Conservation (phyloP, 2,113 vertebrate species). For the Lota lota region DNA sequence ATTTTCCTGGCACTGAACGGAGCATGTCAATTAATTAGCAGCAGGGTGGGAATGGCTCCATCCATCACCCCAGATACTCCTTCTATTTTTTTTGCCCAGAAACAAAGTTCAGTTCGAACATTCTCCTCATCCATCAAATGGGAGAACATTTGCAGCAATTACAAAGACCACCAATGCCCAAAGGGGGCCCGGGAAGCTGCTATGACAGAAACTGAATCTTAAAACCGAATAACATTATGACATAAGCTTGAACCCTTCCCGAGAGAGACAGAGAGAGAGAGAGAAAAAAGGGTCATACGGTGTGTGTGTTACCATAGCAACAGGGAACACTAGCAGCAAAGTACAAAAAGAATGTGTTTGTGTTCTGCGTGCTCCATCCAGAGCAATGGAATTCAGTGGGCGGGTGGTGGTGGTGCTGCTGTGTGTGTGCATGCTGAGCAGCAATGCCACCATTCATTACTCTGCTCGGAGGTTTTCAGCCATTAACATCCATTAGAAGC, state of each 20-base stretch:
- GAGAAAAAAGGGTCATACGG: constrained; percentile 46
- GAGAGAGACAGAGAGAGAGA: constrained; percentile 6
- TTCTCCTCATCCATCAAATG: constrained; percentile 55
- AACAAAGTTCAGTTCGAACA: constrained; percentile 43
- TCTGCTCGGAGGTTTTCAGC: constrained; percentile 56
- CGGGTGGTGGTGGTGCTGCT: background rate
- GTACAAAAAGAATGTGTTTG: constrained; percentile 48
- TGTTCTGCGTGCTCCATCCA: constrained; percentile 31
- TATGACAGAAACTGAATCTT: constrained; percentile 38
- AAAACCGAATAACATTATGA: constrained; percentile 39
- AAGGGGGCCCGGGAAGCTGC: constrained; percentile 20
- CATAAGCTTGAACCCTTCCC: constrained; percentile 51
- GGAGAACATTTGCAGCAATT: constrained; percentile 33
- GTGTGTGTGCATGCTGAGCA: constrained; percentile 46
- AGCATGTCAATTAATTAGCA: constrained; percentile 62
- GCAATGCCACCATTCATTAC: constrained; percentile 48
- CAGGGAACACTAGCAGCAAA: constrained; percentile 50
- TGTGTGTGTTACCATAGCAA: constrained; percentile 53
- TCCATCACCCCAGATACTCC: constrained; percentile 43
- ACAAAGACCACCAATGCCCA: constrained; percentile 46
- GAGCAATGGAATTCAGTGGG: constrained; percentile 46
- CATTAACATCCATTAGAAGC: constrained; percentile 70
- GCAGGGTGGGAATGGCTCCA: constrained; percentile 45
- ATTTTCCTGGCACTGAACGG: constrained; percentile 31
- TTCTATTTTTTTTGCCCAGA: constrained; percentile 37